Evolutionary conservation across 2,888 invertebrate genomes (phyloP).

Genomic region (Falcaria lacertinaria): DNA sequence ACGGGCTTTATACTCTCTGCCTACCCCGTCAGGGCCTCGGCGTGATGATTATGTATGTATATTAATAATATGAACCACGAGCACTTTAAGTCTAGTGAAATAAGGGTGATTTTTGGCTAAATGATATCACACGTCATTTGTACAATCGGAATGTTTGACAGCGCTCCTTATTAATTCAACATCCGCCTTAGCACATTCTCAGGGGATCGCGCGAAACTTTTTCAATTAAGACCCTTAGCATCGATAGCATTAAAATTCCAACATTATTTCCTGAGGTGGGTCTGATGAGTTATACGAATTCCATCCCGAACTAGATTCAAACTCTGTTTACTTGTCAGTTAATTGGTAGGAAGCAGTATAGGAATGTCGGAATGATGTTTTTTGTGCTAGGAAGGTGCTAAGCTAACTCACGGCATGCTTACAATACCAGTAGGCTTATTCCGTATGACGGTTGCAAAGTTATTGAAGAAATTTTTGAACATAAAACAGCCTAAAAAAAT

Average conservation of each 20-base stretch:
- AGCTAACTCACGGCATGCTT: no score
- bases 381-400: background rate
- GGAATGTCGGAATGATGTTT: background rate
- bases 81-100: no score
- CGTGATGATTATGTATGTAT: no score
- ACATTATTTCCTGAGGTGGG: slow-evolving; percentile 46
- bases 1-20: no score
- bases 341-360: background rate
- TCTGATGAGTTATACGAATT: slow-evolving; percentile 34
- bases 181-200: slow-evolving; percentile 50
- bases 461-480: no score
- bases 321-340: slow-evolving; percentile 3
- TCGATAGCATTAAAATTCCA: slow-evolving; percentile 67
- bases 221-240: slow-evolving; percentile 64
- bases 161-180: slow-evolving; percentile 62
- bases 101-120: no score
- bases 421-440: no score
- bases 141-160: slow-evolving; percentile 56
- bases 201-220: slow-evolving; percentile 52
- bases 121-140: slow-evolving; percentile 47
- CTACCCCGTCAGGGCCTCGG: no score
- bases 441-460: no score
- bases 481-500: no score
- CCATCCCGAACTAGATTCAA: slow-evolving; percentile 24
- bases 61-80: no score